phyloP scores from a whole-genome alignment of 2,113 vertebrate species.

The Petrocephalus microphthalmus region DNA sequence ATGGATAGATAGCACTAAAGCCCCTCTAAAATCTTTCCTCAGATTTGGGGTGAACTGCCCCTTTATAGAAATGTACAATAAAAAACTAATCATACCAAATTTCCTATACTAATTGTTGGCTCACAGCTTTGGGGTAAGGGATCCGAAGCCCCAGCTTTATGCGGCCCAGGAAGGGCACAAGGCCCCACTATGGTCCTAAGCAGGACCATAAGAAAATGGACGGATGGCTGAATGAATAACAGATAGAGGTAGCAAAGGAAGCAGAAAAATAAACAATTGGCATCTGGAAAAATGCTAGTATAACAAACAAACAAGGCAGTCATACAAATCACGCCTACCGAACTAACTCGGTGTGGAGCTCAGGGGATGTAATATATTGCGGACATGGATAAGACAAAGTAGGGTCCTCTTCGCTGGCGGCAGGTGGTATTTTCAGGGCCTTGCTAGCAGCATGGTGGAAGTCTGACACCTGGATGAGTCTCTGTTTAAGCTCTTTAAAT shows the following conservation, averaged over 20 bases:
- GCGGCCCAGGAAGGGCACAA: neutral
- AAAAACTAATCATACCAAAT: constrained; percentile 1
- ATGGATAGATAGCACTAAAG: neutral
- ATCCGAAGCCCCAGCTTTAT: neutral
- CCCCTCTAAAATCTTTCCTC: neutral
- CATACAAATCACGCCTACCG: constrained; percentile 57
- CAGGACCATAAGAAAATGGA: neutral
- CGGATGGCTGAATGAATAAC: neutral
- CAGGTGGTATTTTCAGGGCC: constrained; percentile 68
- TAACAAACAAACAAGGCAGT: neutral
- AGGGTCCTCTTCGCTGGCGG: constrained; percentile 52
- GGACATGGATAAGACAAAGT: constrained; percentile 38
- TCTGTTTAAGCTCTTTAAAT: constrained; percentile 76
- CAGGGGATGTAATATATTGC: constrained; percentile 73
- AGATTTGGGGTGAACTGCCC: neutral
- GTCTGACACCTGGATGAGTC: constrained; percentile 80
- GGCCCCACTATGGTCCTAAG: neutral
- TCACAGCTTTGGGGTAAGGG: neutral
- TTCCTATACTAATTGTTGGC: neutral
- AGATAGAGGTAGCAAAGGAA: neutral
- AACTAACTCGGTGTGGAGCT: constrained; percentile 85
- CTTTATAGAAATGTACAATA: neutral
- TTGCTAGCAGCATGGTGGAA: constrained; percentile 91
- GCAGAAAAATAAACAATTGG: neutral
- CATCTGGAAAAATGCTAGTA: neutral